These are phyloP conservation scores for Eilema depressum DNA, from an alignment of 2,888 invertebrate genomes.

Conservation along the genomic window DNA sequence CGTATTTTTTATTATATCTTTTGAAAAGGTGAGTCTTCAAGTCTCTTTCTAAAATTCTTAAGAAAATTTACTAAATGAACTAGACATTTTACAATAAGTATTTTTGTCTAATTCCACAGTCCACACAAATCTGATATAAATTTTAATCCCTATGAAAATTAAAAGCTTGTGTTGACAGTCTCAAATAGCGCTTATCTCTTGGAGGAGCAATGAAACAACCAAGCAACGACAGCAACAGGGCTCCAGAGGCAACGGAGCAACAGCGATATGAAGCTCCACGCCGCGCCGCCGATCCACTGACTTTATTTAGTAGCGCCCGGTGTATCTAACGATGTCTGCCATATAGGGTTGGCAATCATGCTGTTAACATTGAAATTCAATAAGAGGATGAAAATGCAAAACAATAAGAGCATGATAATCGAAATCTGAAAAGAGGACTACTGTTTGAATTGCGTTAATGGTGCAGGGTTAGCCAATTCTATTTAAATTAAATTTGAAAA, in stretches of 20 bases:
- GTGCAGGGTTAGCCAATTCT: no score
- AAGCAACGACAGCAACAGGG: conserved; percentile 10
- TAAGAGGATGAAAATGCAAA: no score
- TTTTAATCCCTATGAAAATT: conserved; percentile 22
- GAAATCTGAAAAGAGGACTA: background rate
- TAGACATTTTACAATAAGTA: no score
- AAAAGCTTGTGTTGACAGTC: conserved; percentile 32
- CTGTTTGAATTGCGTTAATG: background rate
- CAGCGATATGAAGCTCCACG: conserved; percentile 41
- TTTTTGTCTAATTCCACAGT: background rate
- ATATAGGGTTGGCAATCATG: conserved; percentile 35
- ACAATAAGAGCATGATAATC: no score
- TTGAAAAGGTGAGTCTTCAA: no score
- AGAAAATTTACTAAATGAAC: no score
- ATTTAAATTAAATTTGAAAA: no score
- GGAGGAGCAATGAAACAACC: conserved; percentile 12
- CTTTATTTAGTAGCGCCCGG: conserved; percentile 54
- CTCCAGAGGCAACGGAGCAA: conserved; percentile 15
- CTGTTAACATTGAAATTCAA: background rate
- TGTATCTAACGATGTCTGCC: conserved; percentile 48
- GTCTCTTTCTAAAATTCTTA: no score
- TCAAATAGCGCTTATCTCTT: conserved; percentile 30
- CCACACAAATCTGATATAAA: background rate
- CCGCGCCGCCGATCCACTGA: conserved; percentile 39
- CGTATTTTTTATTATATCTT: no score